Evolutionary conservation across 1,140 invertebrate genomes (phyloP), one percentile per base, ranked within the genome.

Genomic region (Calliopsis andreniformis): DNA sequence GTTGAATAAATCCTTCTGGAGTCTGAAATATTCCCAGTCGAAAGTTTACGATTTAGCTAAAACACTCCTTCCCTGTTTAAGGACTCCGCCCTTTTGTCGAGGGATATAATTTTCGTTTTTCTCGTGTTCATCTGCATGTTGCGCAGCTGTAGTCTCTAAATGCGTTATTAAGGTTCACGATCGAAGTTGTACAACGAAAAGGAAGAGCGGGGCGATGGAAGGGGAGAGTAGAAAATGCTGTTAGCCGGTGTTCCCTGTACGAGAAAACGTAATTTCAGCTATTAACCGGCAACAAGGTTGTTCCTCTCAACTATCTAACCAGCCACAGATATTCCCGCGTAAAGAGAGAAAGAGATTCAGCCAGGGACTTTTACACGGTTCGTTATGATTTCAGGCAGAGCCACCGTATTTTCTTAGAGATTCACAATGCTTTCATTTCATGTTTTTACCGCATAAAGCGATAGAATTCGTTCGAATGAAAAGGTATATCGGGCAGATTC

Each of bases 211-310:
- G 30, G 25, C 23, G 6, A 28, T 14, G 14, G 39, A 49, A 45
- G 47, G 10, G 49, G 25, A 61, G 61, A 63, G 56, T 58, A 49
- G 61, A 80, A 63, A 81, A 56, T 35, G 49, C 51, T 67, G 79
- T 82, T 82, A 59, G 66, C 69, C 43, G 32, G 53, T 63, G 73
- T 72, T 45, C 42, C 25, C 28, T 39, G 79, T 68, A 68, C 72
- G 76, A 81, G 61, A 72, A 82, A 82, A 82, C 69, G 79, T 82
- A 82, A 82, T 82, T 82, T 82, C 45, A 73, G 43, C 63, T 82
- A 82, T 82, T 82, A 82, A 82, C 69, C 59, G 66, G 20, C 75
- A 72, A 82, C 80, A 72, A 82, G 79, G 64, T 82, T 72, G 79
- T 82, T 82, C 81, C 51, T 25, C 68, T 45, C 62, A 32, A 63